Percentiles rank a stretch among this genome's conserved stretches.
Evolutionary conservation across 2,888 invertebrate species (phyloP).

Genomic region (Galerucella calmariensis): DNA sequence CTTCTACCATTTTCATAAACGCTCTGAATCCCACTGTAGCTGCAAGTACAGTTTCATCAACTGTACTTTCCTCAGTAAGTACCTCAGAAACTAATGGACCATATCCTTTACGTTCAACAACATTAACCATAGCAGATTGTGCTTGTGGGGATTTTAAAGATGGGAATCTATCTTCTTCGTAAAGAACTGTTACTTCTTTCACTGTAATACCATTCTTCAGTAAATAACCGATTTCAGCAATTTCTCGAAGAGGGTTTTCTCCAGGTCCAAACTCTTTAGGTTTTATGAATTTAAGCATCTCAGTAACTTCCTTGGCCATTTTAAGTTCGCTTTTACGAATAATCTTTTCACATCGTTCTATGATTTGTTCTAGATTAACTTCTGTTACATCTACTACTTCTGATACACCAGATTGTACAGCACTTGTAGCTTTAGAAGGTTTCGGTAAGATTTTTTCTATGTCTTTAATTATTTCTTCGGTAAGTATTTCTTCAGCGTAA

Average conservation of each 20-base stretch:
- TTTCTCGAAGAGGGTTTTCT: slow-evolving; percentile 80
- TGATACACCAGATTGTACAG: slow-evolving; percentile 56
- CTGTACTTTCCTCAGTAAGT: slow-evolving; percentile 81
- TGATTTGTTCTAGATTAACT: slow-evolving; percentile 68
- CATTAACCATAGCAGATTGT: slow-evolving; percentile 84
- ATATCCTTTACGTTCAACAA: slow-evolving; percentile 86
- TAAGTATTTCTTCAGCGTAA: slow-evolving; percentile 69
- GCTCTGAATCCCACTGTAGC: slow-evolving; percentile 87
- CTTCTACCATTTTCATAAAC: slow-evolving; percentile 86
- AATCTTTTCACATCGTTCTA: slow-evolving; percentile 69
- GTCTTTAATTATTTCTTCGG: slow-evolving; percentile 69
- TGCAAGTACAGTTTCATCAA: slow-evolving; percentile 80
- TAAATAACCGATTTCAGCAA: slow-evolving; percentile 84
- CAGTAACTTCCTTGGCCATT: slow-evolving; percentile 79
- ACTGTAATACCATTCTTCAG: slow-evolving; percentile 80
- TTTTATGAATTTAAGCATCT: slow-evolving; percentile 78
- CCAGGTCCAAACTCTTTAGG: slow-evolving; percentile 85
- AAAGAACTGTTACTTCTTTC: slow-evolving; percentile 81
- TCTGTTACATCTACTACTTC: slow-evolving; percentile 65
- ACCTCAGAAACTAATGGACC: slow-evolving; percentile 84
- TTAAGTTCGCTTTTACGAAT: slow-evolving; percentile 69
- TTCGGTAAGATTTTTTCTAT: slow-evolving; percentile 61
- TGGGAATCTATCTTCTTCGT: slow-evolving; percentile 83
- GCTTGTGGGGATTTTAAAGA: slow-evolving; percentile 83
- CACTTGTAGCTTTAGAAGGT: slow-evolving; percentile 54